Base-by-base conservation (phyloP, 2,888 invertebrate species). In the Agrypnus murinus region DNA sequence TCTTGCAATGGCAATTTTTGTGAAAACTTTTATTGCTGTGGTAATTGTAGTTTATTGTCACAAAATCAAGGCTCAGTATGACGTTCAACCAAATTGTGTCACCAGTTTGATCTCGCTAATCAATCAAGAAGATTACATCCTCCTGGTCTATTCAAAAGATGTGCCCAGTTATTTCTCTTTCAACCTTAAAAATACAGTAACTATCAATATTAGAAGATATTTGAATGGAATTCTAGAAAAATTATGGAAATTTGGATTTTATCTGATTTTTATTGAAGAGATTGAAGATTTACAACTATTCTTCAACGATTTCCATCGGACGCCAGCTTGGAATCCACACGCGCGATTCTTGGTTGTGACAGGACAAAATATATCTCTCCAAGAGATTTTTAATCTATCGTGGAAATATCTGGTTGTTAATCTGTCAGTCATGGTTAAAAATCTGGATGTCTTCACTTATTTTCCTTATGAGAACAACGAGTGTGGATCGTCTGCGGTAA, bases 231-330 rank as follows among this genome's bases (percentile, higher is more conserved):
- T 48, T n/a, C 7, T 25, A 8, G 8, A 48, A n/a, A 19, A 17
- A n/a, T 12, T 48, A n/a, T 48, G 48, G 48, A 55, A 55, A 34
- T 34, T 12, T 15, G 2, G 6, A 3, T 55, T 55, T n/a, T 55
- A 55, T 36, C 17, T 55, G 5, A 5, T 55, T 6, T 4, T 55
- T 2, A 12, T 34, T 8, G 34, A 32, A 2, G 10, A 15, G 3
- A 10, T 55, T 15, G 10, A 12, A 8, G 14, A 14, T 34, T n/a
- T 14, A 5, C 34, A 55, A 32, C 7, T 6, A 14, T 55, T 36
- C 14, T 14, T 55, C 2, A 32, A 34, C 2, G 6, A 12, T 32
- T 55, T 55, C 10, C 14, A 34, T 36, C 25, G 34, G 2, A 55
- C 55, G 6, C 9, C 32, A 9, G 55, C 32, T 8, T 55, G 55